phyloP scores from a whole-genome alignment of 2,797 vertebrate species.

The Apogon talboti region DNA sequence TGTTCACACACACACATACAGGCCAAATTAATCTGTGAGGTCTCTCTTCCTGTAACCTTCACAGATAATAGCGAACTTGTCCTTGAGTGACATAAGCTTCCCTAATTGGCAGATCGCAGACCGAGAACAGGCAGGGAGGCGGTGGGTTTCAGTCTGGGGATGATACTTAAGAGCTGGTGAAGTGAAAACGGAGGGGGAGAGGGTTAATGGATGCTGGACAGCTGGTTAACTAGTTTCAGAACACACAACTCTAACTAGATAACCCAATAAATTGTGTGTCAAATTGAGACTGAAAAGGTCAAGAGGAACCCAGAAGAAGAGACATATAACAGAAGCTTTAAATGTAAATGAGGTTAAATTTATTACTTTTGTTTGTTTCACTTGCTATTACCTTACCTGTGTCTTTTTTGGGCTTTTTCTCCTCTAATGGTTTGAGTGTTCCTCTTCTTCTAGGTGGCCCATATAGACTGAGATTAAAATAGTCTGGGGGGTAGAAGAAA shows the following conservation, averaged over 20 bases:
- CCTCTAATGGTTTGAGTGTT: no score
- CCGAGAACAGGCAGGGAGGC: slow-evolving; percentile 5
- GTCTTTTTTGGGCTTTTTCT: no score
- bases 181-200: slow-evolving; percentile 21
- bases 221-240: slow-evolving; percentile 40
- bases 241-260: slow-evolving; percentile 21
- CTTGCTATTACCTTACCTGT: no score
- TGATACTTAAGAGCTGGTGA: slow-evolving; percentile 37
- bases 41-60: slow-evolving; percentile 29
- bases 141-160: not conserved
- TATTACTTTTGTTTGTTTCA: no score
- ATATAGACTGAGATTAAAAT: no score
- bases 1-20: no score
- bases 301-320: slow-evolving; percentile 3
- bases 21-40: slow-evolving; percentile 7
- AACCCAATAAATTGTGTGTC: slow-evolving; percentile 31
- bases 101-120: slow-evolving; percentile 47
- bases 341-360: no score
- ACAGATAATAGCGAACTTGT: slow-evolving; percentile 36
- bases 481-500: no score
- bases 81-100: slow-evolving; percentile 33
- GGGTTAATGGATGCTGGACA: slow-evolving; percentile 28
- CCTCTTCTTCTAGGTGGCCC: no score
- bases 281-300: slow-evolving; percentile 38
- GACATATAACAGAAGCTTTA: not conserved